phyloP scores from a whole-genome alignment of 2,797 vertebrate genomes.

The Danio aesculapii region DNA sequence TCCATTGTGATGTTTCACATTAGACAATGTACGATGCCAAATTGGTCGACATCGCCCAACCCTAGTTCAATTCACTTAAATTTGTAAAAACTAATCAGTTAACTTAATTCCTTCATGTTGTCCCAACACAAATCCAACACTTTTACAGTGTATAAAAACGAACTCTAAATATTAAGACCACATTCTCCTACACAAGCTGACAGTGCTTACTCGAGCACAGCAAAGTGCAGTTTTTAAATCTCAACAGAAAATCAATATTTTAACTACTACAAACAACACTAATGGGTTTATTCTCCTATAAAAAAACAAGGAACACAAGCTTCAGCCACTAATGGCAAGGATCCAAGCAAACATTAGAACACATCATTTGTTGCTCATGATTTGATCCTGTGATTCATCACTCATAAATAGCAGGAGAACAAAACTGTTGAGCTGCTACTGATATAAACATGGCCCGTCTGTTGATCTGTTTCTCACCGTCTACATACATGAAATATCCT shows the following conservation, averaged over 20 bases:
- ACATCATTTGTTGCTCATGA: slow-evolving; percentile 5
- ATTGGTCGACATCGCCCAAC: too few species aligned
- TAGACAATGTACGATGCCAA: too few species aligned
- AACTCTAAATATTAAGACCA: not conserved
- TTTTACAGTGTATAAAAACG: not conserved
- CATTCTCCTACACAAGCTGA: not conserved
- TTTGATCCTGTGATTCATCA: slow-evolving; percentile 15
- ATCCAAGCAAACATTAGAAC: slow-evolving; percentile 18
- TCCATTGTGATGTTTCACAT: too few species aligned
- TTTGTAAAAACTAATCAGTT: too few species aligned
- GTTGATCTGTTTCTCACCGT: not conserved
- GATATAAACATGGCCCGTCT: slow-evolving; percentile 15
- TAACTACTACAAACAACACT: slow-evolving; percentile 7
- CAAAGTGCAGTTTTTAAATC: slow-evolving; percentile 5
- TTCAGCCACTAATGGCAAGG: not conserved
- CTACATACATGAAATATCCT: slow-evolving; percentile 29
- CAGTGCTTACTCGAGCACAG: not conserved
- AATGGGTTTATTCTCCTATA: slow-evolving; percentile 5
- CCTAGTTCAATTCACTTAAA: too few species aligned
- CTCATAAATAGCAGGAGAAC: slow-evolving; percentile 31
- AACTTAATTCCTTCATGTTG: too few species aligned
- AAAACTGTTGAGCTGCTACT: slow-evolving; percentile 12
- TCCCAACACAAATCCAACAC: too few species aligned
- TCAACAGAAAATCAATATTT: slow-evolving; percentile 17
- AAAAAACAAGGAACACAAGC: not conserved